Percentiles rank a stretch among this genome's conserved stretches.
Conservation (phyloP, 2,888 invertebrate genomes). For the Nomada lathburiana region DNA sequence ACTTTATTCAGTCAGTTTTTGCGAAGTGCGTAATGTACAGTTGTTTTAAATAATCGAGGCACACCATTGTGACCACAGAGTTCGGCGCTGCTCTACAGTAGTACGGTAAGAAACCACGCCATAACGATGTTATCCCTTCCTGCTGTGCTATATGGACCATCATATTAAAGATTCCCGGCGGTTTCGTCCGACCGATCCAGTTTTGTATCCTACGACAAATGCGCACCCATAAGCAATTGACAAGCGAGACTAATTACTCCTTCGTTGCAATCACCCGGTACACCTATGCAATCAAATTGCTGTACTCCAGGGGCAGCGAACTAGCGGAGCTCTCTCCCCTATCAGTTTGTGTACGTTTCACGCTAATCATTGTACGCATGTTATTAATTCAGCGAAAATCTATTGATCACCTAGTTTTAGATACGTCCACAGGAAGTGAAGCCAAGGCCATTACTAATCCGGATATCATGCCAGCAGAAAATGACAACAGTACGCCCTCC, state of each 20-base stretch:
- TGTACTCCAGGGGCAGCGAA: too few species aligned
- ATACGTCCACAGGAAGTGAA: conserved; percentile 89
- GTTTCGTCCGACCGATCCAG: conserved; percentile 40
- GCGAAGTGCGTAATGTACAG: conserved; percentile 28
- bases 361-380: too few species aligned
- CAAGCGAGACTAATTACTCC: too few species aligned
- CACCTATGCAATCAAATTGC: too few species aligned
- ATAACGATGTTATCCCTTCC: conserved; percentile 88
- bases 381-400: neutral
- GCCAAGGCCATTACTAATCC: conserved; percentile 87
- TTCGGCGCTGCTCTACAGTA: conserved; percentile 63
- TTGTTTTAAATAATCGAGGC: conserved; percentile 56
- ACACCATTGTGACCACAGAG: conserved; percentile 64
- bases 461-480: conserved; percentile 88
- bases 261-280: too few species aligned
- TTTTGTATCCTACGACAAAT: conserved; percentile 59
- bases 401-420: conserved; percentile 85
- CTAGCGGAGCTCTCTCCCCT: too few species aligned
- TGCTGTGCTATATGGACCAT: conserved; percentile 83
- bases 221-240: neutral
- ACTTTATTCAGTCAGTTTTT: neutral
- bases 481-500: conserved; percentile 77
- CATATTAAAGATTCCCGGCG: conserved; percentile 30
- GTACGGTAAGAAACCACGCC: conserved; percentile 87
- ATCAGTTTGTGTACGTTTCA: too few species aligned